Conservation (phyloP, 2,797 vertebrate genomes). For the Phataginus tricuspis region DNA sequence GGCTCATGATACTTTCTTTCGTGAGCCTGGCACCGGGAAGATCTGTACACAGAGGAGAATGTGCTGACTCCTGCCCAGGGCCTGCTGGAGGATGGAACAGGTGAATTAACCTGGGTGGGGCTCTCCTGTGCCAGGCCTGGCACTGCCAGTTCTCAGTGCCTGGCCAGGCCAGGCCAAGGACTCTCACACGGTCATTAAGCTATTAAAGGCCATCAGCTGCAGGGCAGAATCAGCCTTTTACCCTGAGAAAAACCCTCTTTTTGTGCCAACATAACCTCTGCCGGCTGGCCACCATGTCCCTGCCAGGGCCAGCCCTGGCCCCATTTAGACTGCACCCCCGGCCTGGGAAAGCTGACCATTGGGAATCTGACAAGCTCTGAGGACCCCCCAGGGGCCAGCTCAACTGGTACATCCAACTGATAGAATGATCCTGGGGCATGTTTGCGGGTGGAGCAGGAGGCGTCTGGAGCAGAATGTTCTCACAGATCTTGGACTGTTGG, state of each 20-base stretch:
- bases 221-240: neutral
- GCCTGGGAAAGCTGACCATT: neutral
- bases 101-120: conserved; percentile 75
- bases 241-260: conserved; percentile 13
- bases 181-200: neutral
- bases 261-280: neutral
- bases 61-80: conserved; percentile 69
- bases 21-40: conserved; percentile 50
- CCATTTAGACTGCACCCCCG: neutral
- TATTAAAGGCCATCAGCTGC: conserved; percentile 55
- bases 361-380: neutral
- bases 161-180: conserved; percentile 39
- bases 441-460: neutral
- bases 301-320: neutral
- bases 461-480: neutral
- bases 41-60: conserved; percentile 51
- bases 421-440: neutral
- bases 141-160: conserved; percentile 33
- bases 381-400: neutral
- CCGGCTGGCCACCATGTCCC: accelerated
- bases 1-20: conserved; percentile 54
- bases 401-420: neutral
- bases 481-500: neutral
- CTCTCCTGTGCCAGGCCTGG: conserved; percentile 32
- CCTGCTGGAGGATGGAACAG: conserved; percentile 70